Percentiles rank a stretch among this genome's conserved stretches.
These are phyloP conservation scores for Drosophila littoralis DNA, from an alignment of 1,140 invertebrate species.

Conservation along the genomic window DNA sequence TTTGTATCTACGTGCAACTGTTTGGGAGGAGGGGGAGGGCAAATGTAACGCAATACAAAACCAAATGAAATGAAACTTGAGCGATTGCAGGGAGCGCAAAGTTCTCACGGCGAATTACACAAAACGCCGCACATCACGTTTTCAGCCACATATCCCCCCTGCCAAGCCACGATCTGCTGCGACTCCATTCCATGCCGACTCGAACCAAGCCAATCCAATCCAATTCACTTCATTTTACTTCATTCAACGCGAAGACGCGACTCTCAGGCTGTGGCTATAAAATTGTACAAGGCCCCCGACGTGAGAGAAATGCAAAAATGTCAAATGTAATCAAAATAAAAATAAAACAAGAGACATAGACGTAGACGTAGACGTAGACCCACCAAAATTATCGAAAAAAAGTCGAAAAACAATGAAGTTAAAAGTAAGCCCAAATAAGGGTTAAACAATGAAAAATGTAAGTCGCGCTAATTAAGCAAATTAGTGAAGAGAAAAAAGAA, in stretches of 20 bases:
- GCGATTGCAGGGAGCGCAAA: conserved; percentile 59
- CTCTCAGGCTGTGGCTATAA: conserved; percentile 66
- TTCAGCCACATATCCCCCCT: conserved; percentile 38
- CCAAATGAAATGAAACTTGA: conserved; percentile 54
- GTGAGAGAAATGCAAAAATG: conserved; percentile 76
- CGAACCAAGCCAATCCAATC: not conserved
- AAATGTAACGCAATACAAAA: not conserved
- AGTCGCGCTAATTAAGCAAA: conserved; percentile 75
- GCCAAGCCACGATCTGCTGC: conserved; percentile 1
- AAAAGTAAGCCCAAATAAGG: conserved; percentile 59
- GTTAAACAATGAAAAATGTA: conserved; percentile 57
- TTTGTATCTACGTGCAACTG: conserved; percentile 25
- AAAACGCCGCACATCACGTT: conserved; percentile 81
- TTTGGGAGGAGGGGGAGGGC: not conserved
- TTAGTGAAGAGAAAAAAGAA: conserved; percentile 58
- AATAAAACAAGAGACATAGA: conserved; percentile 38
- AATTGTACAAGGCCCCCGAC: conserved; percentile 64
- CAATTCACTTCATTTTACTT: conserved; percentile 22
- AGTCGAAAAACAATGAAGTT: conserved; percentile 32
- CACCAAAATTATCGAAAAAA: conserved; percentile 61
- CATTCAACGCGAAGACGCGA: conserved; percentile 54
- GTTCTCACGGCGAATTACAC: conserved; percentile 81
- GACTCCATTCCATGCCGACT: conserved; percentile 3
- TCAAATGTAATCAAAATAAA: conserved; percentile 56
- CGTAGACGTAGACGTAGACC: conserved; percentile 28